Evolutionary conservation across 2,797 vertebrate genomes (phyloP).

Genomic region (Hypotaenidia philippensis): DNA sequence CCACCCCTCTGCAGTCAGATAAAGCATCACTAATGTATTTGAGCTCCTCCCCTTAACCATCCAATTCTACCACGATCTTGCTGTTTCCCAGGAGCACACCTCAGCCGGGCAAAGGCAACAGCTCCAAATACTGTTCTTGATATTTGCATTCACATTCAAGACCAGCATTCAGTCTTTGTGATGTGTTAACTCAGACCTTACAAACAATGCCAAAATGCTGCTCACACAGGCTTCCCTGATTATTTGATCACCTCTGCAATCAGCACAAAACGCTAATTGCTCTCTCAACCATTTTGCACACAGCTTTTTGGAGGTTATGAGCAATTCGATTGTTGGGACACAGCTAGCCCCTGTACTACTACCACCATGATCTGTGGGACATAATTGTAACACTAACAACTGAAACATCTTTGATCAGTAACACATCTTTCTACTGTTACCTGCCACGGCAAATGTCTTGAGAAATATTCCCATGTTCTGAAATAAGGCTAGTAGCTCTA

Average conservation of each 20-base stretch:
- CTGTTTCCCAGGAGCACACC: not conserved
- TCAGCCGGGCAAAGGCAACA: not conserved
- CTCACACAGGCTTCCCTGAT: not conserved
- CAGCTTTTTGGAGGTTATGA: not conserved
- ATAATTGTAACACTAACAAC: not conserved
- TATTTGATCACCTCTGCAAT: not conserved
- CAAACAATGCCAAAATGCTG: not conserved
- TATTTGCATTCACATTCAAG: not conserved
- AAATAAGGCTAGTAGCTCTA: not conserved
- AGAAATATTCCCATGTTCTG: not conserved
- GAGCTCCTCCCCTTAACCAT: conserved; percentile 22
- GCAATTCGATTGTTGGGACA: not conserved
- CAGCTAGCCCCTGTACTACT: fast-evolving
- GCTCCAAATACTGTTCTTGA: not conserved
- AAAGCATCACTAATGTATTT: not conserved
- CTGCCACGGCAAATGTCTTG: not conserved
- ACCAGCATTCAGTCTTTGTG: not conserved
- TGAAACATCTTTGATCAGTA: not conserved
- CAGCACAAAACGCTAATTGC: not conserved
- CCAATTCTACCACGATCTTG: not conserved
- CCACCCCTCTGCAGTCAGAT: conserved; percentile 56
- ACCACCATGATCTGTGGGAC: not conserved
- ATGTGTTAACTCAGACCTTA: not conserved
- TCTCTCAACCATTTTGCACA: not conserved
- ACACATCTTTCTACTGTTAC: not conserved